These are phyloP conservation scores for Macrosteles quadrilineatus DNA, from an alignment of 1,140 invertebrate species.

Conservation along the genomic window DNA sequence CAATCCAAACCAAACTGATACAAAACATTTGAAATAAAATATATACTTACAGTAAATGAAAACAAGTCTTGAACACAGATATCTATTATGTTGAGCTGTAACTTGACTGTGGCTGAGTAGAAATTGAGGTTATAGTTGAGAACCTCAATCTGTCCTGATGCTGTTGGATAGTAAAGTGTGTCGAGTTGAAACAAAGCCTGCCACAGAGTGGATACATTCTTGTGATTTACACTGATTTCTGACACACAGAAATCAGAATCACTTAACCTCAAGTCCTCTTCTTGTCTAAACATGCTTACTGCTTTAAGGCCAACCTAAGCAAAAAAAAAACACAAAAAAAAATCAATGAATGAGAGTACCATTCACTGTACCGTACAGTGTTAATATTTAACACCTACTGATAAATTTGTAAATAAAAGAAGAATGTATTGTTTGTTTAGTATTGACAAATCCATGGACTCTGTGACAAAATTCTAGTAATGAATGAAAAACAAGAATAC, in stretches of 20 bases:
- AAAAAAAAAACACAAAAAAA: slow-evolving; percentile 10
- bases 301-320: slow-evolving; percentile 40
- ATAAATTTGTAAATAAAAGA: no score
- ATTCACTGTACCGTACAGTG: no score
- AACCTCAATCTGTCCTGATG: slow-evolving; percentile 52
- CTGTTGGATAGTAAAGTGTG: slow-evolving; percentile 63
- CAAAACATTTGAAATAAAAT: no score
- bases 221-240: neutral
- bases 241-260: neutral
- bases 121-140: neutral
- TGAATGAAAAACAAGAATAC: no score
- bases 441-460: no score
- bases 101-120: neutral
- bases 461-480: no score
- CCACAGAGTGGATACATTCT: slow-evolving; percentile 47
- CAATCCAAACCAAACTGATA: no score
- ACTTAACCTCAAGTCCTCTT: slow-evolving; percentile 34
- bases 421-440: no score
- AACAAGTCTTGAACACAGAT: neutral
- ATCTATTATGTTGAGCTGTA: slow-evolving; percentile 4
- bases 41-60: neutral
- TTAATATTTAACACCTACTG: no score
- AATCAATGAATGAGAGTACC: no score
- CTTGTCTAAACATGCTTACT: slow-evolving; percentile 33
- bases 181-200: slow-evolving; percentile 61